Evolutionary conservation across 2,113 vertebrate genomes (phyloP).

Genomic region (Irena cyanogastra): DNA sequence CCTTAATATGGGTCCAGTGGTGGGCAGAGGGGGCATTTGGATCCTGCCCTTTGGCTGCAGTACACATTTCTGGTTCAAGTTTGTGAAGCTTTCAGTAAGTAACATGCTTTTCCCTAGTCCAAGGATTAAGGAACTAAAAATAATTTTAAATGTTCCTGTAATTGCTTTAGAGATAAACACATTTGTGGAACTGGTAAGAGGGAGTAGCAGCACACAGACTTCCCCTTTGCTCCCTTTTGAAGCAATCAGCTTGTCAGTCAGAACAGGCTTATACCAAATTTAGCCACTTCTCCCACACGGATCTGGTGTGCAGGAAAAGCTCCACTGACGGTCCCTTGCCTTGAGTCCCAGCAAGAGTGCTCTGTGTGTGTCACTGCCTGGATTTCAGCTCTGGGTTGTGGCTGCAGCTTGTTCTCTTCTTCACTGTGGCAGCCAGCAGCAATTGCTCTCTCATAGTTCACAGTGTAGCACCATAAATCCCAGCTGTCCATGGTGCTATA

Average conservation of each 20-base stretch:
- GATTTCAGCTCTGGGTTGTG: not conserved
- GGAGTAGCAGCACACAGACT: not conserved
- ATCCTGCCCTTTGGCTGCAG: not conserved
- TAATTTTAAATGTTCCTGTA: not conserved
- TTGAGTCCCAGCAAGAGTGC: not conserved
- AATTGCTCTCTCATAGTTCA: not conserved
- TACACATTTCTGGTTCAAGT: not conserved
- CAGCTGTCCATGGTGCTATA: not conserved
- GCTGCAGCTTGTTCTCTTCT: not conserved
- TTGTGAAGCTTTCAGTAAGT: not conserved
- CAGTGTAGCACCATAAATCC: not conserved
- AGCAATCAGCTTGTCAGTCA: not conserved
- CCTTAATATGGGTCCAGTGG: not conserved
- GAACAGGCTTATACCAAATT: not conserved
- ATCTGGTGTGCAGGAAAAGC: not conserved
- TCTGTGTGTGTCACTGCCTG: not conserved
- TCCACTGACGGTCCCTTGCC: rapidly evolving
- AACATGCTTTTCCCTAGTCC: not conserved
- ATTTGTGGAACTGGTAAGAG: not conserved
- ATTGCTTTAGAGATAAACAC: not conserved
- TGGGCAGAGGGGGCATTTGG: not conserved
- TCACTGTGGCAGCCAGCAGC: not conserved
- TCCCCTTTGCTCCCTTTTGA: not conserved
- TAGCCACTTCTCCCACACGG: rapidly evolving
- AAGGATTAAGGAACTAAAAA: slow-evolving; percentile 3